Base-by-base conservation (phyloP, 2,797 vertebrate species). In the Hydrocynus forskahlii region DNA sequence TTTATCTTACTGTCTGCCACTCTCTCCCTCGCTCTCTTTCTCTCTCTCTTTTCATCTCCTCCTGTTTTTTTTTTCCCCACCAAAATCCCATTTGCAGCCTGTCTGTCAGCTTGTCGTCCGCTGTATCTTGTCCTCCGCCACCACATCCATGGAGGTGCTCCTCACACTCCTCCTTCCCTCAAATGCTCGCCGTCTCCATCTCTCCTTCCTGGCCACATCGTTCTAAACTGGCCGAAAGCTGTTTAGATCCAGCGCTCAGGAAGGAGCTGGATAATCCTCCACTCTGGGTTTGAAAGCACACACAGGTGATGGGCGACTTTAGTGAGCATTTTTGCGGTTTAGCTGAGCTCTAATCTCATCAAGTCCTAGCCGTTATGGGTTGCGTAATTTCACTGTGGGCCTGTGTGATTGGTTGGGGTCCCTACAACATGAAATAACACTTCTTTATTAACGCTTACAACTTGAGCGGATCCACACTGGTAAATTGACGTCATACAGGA, bases 1-100 rank as follows among this genome's bases (percentile, higher is more conserved):
- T 66, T 66, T 70, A 43, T 71, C 69, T 71, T n/a, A 19, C 69
- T 52, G 5, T 29, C 69, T 62, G 64, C 62, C 79, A 23, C 55
- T 81, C 63, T 50, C 40, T 21, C 35, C 52, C 78, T n/a, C 64
- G 54, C 78, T 72, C 78, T 72, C 45, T 35, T 21, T 50, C 67
- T 50, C 67, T 25, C 45, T 50, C 43, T 50, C 19, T 45, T 38
- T 67, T 16, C 17, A 38, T 67, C 40, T 21, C 45, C 23, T 7
- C 19, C 12, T 7, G 8, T 50, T 16, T 66, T 17, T 16, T 66
- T 17, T 59, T 59, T 59, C 21, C 12, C 8, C 59, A 21, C 59
- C 23, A 62, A 62, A 62, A 62, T 62, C 59, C 59, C 59, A 62
- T 62, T 62, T 62, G 59, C 63, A 66, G 29, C 63, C 29, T 66